These are phyloP conservation scores for Polyommatus icarus DNA, from an alignment of 2,888 invertebrate genomes.

Conservation along the genomic window DNA sequence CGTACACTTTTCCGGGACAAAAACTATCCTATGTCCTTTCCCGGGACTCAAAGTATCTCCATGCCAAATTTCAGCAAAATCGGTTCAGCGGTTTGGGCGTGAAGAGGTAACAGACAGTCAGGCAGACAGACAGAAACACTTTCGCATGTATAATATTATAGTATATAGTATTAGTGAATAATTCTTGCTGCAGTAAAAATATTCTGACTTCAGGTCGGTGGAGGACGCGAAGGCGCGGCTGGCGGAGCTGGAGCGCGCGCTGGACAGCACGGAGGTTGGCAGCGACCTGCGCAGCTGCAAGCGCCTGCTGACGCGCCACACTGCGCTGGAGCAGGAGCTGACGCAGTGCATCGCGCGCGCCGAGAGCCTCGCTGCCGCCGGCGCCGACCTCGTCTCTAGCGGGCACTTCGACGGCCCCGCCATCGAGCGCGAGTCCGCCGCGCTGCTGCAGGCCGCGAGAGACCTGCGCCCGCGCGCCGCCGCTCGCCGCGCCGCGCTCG, in stretches of 20 bases:
- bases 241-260: constrained; percentile 89
- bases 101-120: too few species aligned
- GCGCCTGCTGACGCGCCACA: constrained; percentile 86
- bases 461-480: constrained; percentile 87
- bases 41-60: too few species aligned
- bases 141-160: too few species aligned
- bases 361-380: constrained; percentile 87
- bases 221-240: constrained; percentile 94
- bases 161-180: too few species aligned
- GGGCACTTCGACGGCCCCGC: constrained; percentile 97
- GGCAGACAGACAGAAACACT: too few species aligned
- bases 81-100: too few species aligned
- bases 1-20: too few species aligned
- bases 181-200: too few species aligned
- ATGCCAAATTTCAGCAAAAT: too few species aligned
- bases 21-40: too few species aligned
- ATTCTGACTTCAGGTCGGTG: constrained; percentile 81
- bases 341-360: constrained; percentile 91
- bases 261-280: constrained; percentile 91
- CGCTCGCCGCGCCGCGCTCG: constrained; percentile 86
- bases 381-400: constrained; percentile 94
- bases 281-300: constrained; percentile 95
- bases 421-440: constrained; percentile 88
- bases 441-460: constrained; percentile 85
- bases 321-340: constrained; percentile 92